Conservation (phyloP, 2,797 vertebrate genomes). For the Chelonia mydas region DNA sequence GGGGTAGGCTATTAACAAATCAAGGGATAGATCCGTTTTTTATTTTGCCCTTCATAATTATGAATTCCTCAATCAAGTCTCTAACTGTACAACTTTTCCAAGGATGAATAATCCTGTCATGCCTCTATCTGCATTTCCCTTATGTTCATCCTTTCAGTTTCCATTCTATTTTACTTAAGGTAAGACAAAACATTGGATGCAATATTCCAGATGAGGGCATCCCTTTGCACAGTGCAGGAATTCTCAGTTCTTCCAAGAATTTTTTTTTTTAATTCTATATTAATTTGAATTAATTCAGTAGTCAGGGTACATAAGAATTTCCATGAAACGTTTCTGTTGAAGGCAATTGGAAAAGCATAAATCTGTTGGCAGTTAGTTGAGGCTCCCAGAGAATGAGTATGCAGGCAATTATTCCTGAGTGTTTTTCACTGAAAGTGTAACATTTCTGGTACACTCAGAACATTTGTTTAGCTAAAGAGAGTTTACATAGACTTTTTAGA, state of each 20-base stretch:
- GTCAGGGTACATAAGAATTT: background rate
- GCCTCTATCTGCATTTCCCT: background rate
- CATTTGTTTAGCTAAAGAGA: background rate
- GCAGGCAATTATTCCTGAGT: background rate
- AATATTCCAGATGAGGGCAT: background rate
- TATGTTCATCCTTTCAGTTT: background rate
- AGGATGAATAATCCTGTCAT: background rate
- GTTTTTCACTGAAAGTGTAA: slow-evolving; percentile 14
- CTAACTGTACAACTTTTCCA: background rate
- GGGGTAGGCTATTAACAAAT: background rate
- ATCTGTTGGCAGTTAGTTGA: slow-evolving; percentile 6
- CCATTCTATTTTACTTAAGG: background rate
- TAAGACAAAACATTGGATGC: background rate
- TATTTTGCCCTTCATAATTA: background rate
- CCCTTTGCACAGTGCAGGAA: background rate
- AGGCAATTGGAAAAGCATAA: background rate
- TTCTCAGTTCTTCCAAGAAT: background rate
- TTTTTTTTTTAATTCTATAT: background rate
- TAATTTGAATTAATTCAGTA: slow-evolving; percentile 7
- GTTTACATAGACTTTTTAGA: background rate
- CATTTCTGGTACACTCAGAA: background rate
- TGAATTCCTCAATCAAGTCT: background rate
- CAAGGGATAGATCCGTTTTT: background rate
- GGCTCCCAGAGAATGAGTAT: background rate
- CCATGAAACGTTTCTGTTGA: background rate